Conservation (phyloP, 2,888 invertebrate species). For the Leucozona laternaria region DNA sequence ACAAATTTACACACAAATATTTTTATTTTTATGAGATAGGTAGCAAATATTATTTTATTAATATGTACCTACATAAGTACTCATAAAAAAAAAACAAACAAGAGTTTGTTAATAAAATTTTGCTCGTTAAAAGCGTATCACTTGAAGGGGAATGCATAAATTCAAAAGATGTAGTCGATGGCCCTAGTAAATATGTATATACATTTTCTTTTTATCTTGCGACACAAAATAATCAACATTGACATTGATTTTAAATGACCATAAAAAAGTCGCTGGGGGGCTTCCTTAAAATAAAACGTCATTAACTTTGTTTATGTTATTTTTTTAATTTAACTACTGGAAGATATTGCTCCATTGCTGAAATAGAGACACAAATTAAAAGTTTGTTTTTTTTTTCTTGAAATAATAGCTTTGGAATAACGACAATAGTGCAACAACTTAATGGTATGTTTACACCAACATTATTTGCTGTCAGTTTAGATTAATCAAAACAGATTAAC, state of each 20-base stretch:
- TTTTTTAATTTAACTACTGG: too few relatives aligned
- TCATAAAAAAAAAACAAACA: neutral
- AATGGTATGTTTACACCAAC: too few relatives aligned
- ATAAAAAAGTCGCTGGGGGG: neutral
- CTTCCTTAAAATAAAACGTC: too few relatives aligned
- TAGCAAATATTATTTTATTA: slow-evolving; percentile 6
- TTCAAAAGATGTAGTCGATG: neutral
- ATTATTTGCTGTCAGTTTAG: too few relatives aligned
- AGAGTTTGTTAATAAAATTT: slow-evolving; percentile 12
- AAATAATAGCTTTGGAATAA: too few relatives aligned
- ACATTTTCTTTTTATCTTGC: neutral
- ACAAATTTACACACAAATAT: neutral
- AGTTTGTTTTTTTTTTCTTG: too few relatives aligned
- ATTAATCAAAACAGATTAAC: too few relatives aligned
- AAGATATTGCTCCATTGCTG: too few relatives aligned
- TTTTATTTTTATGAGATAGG: slow-evolving; percentile 20
- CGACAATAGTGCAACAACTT: too few relatives aligned
- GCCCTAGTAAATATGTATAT: neutral
- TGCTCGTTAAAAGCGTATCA: neutral
- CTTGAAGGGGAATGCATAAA: neutral
- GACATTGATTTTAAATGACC: neutral
- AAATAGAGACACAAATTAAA: too few relatives aligned
- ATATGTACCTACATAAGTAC: neutral
- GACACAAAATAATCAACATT: neutral
- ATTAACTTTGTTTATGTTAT: too few relatives aligned